A percentile compares a stretch with the other conserved stretches of the same genome.
Evolutionary conservation across 2,113 vertebrate species (phyloP).

Genomic region (Cathartes aura): DNA sequence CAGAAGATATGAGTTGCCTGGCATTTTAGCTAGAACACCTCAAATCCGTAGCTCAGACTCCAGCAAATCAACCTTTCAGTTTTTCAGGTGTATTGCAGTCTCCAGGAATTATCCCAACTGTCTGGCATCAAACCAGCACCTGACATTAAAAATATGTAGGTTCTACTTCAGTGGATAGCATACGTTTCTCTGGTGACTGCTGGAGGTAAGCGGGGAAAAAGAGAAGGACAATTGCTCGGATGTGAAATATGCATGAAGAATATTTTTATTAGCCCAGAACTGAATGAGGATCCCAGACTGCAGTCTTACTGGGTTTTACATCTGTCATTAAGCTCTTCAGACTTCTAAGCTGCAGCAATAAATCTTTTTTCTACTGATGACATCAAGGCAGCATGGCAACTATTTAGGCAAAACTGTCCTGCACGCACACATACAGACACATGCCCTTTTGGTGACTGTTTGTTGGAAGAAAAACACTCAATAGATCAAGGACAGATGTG

Average conservation of each 20-base stretch:
- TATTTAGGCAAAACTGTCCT: not conserved
- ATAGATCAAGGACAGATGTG: not conserved
- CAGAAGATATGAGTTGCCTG: accelerated
- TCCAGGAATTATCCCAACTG: not conserved
- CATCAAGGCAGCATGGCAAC: not conserved
- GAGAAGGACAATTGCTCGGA: not conserved
- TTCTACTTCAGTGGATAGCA: not conserved
- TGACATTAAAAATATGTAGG: not conserved
- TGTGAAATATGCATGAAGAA: not conserved
- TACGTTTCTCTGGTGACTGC: not conserved
- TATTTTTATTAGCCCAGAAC: not conserved
- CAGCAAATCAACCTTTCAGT: not conserved
- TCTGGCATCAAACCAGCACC: not conserved
- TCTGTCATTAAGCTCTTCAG: not conserved
- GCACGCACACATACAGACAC: not conserved
- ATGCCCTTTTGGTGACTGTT: not conserved
- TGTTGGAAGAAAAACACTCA: not conserved
- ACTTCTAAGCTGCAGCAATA: not conserved
- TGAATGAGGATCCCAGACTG: not conserved
- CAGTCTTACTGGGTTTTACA: not conserved
- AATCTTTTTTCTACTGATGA: not conserved
- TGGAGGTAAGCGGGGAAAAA: not conserved
- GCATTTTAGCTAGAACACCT: not conserved
- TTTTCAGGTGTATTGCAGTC: not conserved
- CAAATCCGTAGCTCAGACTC: not conserved